These are phyloP conservation scores for Sinocyclocheilus anshuiensis DNA, from an alignment of 2,113 vertebrate genomes.

Conservation along the genomic window DNA sequence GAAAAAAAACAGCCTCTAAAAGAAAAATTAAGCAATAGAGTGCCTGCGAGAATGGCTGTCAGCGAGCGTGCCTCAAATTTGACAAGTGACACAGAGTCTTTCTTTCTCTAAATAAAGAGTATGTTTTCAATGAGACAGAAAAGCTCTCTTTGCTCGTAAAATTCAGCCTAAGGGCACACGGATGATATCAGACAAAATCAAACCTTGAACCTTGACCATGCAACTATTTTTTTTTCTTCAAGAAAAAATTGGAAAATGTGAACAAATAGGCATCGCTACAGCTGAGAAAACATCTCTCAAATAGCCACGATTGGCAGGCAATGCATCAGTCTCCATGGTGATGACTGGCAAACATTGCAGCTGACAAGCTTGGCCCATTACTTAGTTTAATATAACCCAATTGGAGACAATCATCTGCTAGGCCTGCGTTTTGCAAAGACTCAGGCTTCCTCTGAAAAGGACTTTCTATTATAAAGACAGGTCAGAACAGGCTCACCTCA, in stretches of 20 bases:
- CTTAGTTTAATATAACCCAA: slow-evolving; percentile 35
- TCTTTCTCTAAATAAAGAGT: slow-evolving; percentile 35
- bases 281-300: slow-evolving; percentile 13
- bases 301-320: not conserved
- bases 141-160: not conserved
- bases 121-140: slow-evolving; percentile 25
- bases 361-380: slow-evolving; percentile 29
- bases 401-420: slow-evolving; percentile 40
- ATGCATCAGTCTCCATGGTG: slow-evolving; percentile 37
- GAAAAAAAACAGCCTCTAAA: slow-evolving; percentile 50
- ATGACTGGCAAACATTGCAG: slow-evolving; percentile 32
- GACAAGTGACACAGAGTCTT: slow-evolving; percentile 49
- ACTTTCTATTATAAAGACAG: not conserved
- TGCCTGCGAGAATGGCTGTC: slow-evolving; percentile 31
- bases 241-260: slow-evolving; percentile 20
- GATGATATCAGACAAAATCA: slow-evolving; percentile 39
- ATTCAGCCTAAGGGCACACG: not conserved
- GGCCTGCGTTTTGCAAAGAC: not conserved
- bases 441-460: slow-evolving; percentile 9
- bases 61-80: slow-evolving; percentile 36
- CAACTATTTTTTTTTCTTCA: not conserved
- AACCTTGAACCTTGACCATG: slow-evolving; percentile 19
- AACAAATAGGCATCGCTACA: not conserved
- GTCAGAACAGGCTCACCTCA: slow-evolving; percentile 21
- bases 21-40: slow-evolving; percentile 44